Evolutionary conservation across 2,113 vertebrate genomes (phyloP).

Genomic region (Gallinago media): DNA sequence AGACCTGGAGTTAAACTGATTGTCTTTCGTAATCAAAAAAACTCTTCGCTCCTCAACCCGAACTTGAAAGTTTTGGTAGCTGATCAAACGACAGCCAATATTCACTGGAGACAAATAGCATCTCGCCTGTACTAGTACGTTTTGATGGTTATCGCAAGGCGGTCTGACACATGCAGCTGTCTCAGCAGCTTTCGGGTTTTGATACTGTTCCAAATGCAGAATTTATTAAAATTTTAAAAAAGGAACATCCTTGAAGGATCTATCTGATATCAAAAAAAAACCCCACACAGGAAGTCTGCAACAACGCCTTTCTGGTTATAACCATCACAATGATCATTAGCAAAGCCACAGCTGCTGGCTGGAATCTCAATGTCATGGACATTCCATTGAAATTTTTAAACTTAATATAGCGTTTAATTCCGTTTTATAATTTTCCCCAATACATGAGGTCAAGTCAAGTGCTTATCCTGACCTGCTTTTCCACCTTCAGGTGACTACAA

Average conservation of each 20-base stretch:
- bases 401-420: slow-evolving; percentile 18
- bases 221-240: neutral
- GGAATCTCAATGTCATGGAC: neutral
- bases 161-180: neutral
- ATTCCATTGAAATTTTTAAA: neutral
- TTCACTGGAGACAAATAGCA: neutral
- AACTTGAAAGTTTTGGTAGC: slow-evolving; percentile 5
- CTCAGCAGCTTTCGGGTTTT: neutral
- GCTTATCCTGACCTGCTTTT: neutral
- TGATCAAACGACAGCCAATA: neutral
- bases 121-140: neutral
- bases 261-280: neutral
- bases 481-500: neutral
- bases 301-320: neutral
- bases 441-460: neutral
- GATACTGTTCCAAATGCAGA: slow-evolving; percentile 39
- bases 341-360: neutral
- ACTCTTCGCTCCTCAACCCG: neutral
- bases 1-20: slow-evolving; percentile 56
- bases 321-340: slow-evolving; percentile 9
- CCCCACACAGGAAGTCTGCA: neutral
- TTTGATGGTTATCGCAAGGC: neutral
- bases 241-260: slow-evolving; percentile 34
- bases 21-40: neutral
- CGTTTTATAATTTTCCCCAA: neutral